Base-by-base conservation (phyloP, 2,888 invertebrate genomes). In the Pharmacophagus antenor region DNA sequence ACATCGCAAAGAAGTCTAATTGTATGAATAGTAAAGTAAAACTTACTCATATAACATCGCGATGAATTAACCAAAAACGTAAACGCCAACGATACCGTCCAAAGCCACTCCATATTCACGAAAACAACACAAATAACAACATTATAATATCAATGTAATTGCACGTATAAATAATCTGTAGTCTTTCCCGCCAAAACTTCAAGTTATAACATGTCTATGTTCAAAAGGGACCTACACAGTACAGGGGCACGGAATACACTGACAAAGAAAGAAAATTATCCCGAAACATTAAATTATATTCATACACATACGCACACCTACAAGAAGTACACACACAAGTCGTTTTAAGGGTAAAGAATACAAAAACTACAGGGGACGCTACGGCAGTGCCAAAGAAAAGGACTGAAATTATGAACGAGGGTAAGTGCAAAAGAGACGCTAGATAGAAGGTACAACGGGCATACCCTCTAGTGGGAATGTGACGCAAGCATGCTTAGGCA, bases 11-110 rank as follows among this genome's bases (percentile, higher is more conserved):
- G 22, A 25, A 17, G 5, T 18, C 21, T 6, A 20, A 46, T n/a
- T 15, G 8, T 21, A 20, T n/a, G 27, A 17, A 49, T 41, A 8
- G 17, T 37, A 48, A 48, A 58, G 51, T 64, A 58, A 22, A 56
- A 82, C 85, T 85, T 70, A 88, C 88, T 79, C 79, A 80, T 84
- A 76, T 75, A 82, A 82, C 89, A 89, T 88, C 75, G 82, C 89
- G 84, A 68, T 70, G 70, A 74, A 67, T 77, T 84, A 82, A 72
- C 74, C 72, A 72, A 76, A 75, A 71, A n/a, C n/a, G 69, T 65
- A 68, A 66, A 72, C 66, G 63, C 65, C 61, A 65, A 71, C 68
- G 66, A 66, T 68, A 56, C 62, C 58, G 37, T 58, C 64, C 65
- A 61, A 50, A 61, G 56, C 68, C 71, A 70, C 82, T 76, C 82